Conservation (phyloP, 2,797 vertebrate genomes). For the Sebastes vulpes region DNA sequence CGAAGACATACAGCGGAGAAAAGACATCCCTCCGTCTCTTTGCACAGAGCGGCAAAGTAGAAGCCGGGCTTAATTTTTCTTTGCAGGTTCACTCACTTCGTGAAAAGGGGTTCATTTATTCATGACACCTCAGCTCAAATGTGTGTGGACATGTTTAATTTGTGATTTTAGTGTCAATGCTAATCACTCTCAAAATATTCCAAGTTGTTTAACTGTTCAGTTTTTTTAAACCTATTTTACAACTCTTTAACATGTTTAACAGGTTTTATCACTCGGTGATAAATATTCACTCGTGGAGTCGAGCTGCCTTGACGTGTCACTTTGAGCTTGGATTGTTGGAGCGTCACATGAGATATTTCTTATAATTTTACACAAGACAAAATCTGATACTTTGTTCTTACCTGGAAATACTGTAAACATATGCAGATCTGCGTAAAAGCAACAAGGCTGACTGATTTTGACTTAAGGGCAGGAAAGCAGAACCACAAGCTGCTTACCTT, state of each 20-base stretch:
- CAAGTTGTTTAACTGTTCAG: background rate
- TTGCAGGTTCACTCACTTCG: background rate
- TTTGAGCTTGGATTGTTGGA: background rate
- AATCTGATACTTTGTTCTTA: background rate
- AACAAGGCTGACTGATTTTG: background rate
- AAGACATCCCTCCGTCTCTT: slow-evolving; percentile 3
- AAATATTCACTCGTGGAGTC: background rate
- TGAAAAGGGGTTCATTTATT: background rate
- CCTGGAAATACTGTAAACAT: background rate
- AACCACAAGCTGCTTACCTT: background rate
- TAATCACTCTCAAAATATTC: background rate
- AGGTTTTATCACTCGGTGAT: background rate
- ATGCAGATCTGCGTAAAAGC: background rate
- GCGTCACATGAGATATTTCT: background rate
- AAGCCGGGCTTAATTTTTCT: slow-evolving; percentile 11
- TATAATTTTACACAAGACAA: background rate
- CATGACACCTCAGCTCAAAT: background rate
- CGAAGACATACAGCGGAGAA: background rate
- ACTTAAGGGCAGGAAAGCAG: background rate
- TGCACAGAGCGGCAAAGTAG: background rate
- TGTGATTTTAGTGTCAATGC: background rate
- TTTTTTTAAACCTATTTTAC: background rate
- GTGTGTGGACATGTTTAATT: background rate
- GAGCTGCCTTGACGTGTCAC: background rate
- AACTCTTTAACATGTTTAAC: background rate